phyloP scores from a whole-genome alignment of 2,113 vertebrate species.

The Emydura subglobosa region DNA sequence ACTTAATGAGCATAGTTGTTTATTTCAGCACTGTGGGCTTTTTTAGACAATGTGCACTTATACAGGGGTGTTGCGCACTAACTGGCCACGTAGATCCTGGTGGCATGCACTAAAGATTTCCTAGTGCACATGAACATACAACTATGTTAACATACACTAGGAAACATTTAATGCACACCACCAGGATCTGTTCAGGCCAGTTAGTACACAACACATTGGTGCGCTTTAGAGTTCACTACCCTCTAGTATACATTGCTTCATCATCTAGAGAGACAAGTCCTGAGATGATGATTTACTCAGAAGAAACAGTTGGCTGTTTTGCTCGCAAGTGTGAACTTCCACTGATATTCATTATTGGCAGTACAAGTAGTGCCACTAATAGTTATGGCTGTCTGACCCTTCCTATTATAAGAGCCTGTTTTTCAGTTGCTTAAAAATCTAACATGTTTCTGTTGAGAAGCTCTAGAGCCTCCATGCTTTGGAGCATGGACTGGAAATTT shows the following conservation, averaged over 20 bases:
- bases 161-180: background rate
- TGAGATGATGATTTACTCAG: background rate
- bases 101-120: background rate
- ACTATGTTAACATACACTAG: no score
- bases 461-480: no score
- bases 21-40: background rate
- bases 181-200: background rate
- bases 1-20: background rate
- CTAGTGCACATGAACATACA: background rate
- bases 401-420: no score
- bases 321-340: no score
- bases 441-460: no score
- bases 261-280: background rate
- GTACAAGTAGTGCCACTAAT: no score
- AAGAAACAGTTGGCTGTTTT: background rate
- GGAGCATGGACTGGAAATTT: no score
- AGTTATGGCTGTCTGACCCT: no score
- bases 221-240: background rate
- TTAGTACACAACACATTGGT: background rate
- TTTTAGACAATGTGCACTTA: background rate
- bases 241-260: background rate
- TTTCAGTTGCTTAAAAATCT: no score
- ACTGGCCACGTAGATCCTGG: background rate
- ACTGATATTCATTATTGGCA: no score
- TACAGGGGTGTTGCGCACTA: background rate